Percentiles rank a stretch among this genome's conserved stretches.
Conservation (phyloP, 53 echinoderm and acorn worm genomes). For the Paracentrotus lividus region DNA sequence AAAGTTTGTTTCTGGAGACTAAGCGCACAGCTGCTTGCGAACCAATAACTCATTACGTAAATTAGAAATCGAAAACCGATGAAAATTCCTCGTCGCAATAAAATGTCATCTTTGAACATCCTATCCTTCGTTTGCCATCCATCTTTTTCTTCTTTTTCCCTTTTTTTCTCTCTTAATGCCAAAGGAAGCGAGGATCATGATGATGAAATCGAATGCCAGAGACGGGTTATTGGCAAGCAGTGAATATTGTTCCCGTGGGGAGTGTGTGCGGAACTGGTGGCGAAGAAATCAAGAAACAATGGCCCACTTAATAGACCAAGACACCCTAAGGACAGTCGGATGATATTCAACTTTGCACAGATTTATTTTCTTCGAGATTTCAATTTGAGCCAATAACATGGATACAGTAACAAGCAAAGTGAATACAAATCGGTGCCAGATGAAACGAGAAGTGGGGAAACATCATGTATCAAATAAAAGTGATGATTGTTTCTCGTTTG, state of each 20-base stretch:
- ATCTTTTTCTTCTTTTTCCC: neutral
- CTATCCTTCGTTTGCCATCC: neutral
- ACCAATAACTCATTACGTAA: constrained; percentile 56
- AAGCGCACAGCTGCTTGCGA: neutral
- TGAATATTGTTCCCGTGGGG: constrained; percentile 34
- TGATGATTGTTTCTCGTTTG: neutral
- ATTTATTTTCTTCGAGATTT: constrained; percentile 28
- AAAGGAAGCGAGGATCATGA: neutral
- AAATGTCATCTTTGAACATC: constrained; percentile 40
- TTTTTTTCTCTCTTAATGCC: neutral
- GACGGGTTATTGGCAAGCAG: constrained; percentile 31
- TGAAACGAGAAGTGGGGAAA: neutral
- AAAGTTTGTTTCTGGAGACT: constrained; percentile 17
- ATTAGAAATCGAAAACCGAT: constrained; percentile 48
- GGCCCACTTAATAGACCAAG: constrained; percentile 35
- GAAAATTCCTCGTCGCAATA: constrained; percentile 31
- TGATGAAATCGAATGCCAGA: constrained; percentile 12
- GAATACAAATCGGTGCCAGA: neutral
- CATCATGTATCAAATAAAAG: constrained; percentile 22
- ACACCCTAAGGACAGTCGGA: neutral
- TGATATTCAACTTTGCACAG: constrained; percentile 12
- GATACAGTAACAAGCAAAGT: neutral
- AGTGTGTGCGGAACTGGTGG: constrained; percentile 5
- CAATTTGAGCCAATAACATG: constrained; percentile 48
- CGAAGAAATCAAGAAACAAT: constrained; percentile 34